These are phyloP conservation scores for Brienomyrus brachyistius DNA, from an alignment of 2,113 vertebrate genomes.

Conservation along the genomic window DNA sequence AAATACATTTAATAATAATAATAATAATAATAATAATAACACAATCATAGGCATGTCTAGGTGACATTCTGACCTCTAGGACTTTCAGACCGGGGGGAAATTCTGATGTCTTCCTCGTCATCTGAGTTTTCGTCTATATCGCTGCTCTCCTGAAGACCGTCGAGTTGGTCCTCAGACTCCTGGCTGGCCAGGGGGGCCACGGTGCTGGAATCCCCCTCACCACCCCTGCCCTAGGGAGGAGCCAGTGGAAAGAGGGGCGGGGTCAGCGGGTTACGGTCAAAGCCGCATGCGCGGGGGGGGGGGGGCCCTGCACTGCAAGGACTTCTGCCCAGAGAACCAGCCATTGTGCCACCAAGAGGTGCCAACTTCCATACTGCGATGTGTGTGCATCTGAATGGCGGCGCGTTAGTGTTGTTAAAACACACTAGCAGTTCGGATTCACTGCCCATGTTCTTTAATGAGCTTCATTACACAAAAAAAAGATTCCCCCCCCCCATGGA, in stretches of 20 bases:
- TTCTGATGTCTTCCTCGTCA: constrained; percentile 46
- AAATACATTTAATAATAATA: background rate
- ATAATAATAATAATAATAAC: background rate
- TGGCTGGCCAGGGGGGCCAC: constrained; percentile 50
- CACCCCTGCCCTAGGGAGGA: constrained; percentile 36
- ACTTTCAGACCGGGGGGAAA: constrained; percentile 55
- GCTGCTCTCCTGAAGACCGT: constrained; percentile 60
- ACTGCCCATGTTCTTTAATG: background rate
- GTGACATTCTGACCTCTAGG: constrained; percentile 55
- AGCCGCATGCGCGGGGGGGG: too few species aligned
- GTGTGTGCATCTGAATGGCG: background rate
- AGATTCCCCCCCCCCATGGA: background rate
- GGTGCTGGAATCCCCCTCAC: constrained; percentile 40
- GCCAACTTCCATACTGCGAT: background rate
- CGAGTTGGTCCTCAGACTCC: constrained; percentile 51
- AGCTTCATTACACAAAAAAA: background rate
- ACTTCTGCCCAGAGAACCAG: background rate
- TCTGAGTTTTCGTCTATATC: constrained; percentile 58
- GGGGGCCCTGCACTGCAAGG: background rate
- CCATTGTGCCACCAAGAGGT: background rate
- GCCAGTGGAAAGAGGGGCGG: constrained; percentile 29
- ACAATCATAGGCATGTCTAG: background rate
- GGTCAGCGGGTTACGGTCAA: background rate
- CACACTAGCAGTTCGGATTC: background rate
- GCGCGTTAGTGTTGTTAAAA: background rate